Base-by-base conservation (phyloP, 2,888 invertebrate genomes). In the Cephus nigrinus region DNA sequence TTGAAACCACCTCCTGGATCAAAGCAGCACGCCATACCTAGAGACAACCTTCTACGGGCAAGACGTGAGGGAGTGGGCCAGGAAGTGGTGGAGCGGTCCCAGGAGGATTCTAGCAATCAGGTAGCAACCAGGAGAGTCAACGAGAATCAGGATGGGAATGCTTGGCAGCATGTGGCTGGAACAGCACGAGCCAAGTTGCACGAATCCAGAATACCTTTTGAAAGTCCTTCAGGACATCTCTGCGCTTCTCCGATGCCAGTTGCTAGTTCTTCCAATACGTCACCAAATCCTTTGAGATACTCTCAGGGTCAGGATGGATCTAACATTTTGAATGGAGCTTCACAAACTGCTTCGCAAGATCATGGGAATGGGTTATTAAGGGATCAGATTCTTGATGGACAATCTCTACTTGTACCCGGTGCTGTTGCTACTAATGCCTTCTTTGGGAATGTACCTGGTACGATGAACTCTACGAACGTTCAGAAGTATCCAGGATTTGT, bases 1-100 rank as follows among this genome's bases (percentile, higher is more conserved):
- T 75, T 78, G 34, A 78, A 75, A 78, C 78, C 78, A 68, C 78
- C 78, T 71, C 78, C 78, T 72, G 78, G 78, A 36, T 78, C 78
- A 12, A 78, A 75, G 78, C 75, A 75, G 78, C 75, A 73, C 55
- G 75, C 32, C 30, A 33, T 75, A 36, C 78, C 78, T 71, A 36
- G 78, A 40, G 78, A 78, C 32, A 71, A 71, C 71, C 12, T 71
- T 15, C 71, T 55, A 55, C 23, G 55, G 23, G 9, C 55, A 55
- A 55, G 55, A 55, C 55, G 55, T 5, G 55, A 55, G 23, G 34
- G 34, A 34, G 9, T 55, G 5, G 23, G 55, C 9, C 55, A 55
- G 15, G 55, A 55, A 23, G 23, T 9, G 55, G 23, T 55, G 55
- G 55, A 55, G 23, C 55, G 55, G 55, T 23, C 23, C 55, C 55